phyloP scores from a whole-genome alignment of 2,113 vertebrate species.

The Hyperoodon ampullatus region DNA sequence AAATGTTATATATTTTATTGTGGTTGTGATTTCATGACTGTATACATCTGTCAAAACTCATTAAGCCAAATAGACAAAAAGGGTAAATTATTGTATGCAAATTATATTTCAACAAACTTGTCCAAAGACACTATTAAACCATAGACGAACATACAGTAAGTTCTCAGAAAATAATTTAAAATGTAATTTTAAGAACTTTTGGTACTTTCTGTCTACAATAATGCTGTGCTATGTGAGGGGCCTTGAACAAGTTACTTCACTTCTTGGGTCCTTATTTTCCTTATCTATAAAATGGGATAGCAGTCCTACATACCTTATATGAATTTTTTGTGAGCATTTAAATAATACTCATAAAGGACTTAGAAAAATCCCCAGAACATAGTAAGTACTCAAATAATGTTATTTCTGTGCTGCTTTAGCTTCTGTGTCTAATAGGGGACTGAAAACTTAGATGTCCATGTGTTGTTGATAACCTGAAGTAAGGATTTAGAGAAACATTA shows the following conservation, averaged over 20 bases:
- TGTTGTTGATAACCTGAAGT: neutral
- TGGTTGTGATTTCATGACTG: neutral
- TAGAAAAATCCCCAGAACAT: neutral
- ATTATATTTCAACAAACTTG: neutral
- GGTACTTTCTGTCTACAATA: neutral
- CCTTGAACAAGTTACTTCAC: too few species aligned
- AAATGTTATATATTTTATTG: neutral
- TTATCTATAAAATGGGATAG: neutral
- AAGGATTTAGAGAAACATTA: neutral
- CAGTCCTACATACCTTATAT: neutral
- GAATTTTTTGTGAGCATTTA: neutral
- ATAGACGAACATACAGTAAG: neutral
- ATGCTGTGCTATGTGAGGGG: neutral
- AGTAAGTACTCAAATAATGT: neutral
- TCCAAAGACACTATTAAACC: neutral
- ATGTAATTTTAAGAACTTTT: neutral
- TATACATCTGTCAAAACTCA: neutral
- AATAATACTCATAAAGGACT: neutral
- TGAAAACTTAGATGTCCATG: neutral
- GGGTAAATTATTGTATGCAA: neutral
- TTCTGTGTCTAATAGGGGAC: neutral
- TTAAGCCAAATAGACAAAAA: neutral
- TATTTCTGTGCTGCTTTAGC: neutral
- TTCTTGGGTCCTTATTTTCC: neutral
- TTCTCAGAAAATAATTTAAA: slow-evolving; percentile 12